phyloP scores from a whole-genome alignment of 2,888 invertebrate genomes.

The Microchrysa polita region DNA sequence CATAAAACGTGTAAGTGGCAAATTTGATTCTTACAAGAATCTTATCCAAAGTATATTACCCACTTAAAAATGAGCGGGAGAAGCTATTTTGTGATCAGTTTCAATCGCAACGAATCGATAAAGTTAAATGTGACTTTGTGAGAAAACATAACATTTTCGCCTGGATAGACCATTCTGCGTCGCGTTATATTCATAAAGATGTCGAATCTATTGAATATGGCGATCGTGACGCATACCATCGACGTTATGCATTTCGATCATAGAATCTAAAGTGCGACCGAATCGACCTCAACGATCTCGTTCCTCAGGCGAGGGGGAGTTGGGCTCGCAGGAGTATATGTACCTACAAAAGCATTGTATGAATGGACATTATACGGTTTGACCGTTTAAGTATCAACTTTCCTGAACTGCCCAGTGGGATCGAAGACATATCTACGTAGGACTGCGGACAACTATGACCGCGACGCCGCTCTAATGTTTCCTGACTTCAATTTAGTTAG shows the following conservation, averaged over 20 bases:
- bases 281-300: conserved; percentile 1
- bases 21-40: conserved; percentile 22
- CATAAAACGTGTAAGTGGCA: conserved; percentile 38
- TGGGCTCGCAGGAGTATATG: background rate
- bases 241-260: conserved; percentile 37
- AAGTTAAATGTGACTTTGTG: conserved; percentile 29
- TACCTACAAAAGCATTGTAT: too few species aligned
- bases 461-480: conserved; percentile 4
- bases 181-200: conserved; percentile 43
- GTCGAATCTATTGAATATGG: conserved; percentile 41
- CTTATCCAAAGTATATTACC: conserved; percentile 34
- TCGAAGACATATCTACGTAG: too few species aligned
- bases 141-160: conserved; percentile 41
- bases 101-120: conserved; percentile 5
- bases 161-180: conserved; percentile 14
- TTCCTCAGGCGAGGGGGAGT: background rate
- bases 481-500: conserved; percentile 31
- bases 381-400: conserved; percentile 32
- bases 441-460: background rate
- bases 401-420: background rate
- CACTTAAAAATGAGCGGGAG: conserved; percentile 7
- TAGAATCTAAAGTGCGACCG: conserved; percentile 11
- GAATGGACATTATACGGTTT: conserved; percentile 1
- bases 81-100: conserved; percentile 39
- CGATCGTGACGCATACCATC: conserved; percentile 44